These are phyloP conservation scores for Thamnaconus septentrionalis DNA, from an alignment of 2,113 vertebrate genomes.

Conservation along the genomic window DNA sequence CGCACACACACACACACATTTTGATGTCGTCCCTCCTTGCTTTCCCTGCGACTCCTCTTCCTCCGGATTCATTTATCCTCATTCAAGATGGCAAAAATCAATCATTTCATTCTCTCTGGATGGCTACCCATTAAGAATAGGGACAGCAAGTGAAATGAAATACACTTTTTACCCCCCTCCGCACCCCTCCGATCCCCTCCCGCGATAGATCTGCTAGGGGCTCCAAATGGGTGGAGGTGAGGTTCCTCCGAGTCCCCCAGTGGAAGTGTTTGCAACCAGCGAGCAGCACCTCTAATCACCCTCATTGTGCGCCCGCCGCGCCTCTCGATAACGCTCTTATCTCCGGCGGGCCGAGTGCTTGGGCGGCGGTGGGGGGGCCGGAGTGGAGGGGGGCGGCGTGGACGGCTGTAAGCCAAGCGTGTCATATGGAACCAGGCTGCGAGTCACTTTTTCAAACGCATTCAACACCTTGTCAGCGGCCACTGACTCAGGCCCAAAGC, in stretches of 20 bases:
- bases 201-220: constrained; percentile 71
- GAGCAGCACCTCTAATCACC: constrained; percentile 70
- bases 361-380: constrained; percentile 45
- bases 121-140: constrained; percentile 75
- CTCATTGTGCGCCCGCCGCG: constrained; percentile 70
- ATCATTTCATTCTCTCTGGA: constrained; percentile 79
- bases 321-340: constrained; percentile 68
- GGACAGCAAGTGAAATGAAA: constrained; percentile 74
- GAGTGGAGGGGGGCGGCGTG: constrained; percentile 55
- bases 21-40: constrained; percentile 5
- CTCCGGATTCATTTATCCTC: constrained; percentile 72
- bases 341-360: constrained; percentile 56
- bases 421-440: constrained; percentile 56
- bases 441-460: constrained; percentile 52
- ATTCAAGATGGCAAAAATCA: constrained; percentile 79
- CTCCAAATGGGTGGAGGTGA: constrained; percentile 64
- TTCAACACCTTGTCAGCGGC: constrained; percentile 60
- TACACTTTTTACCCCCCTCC: constrained; percentile 70
- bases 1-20: background rate
- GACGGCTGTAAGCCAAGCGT: constrained; percentile 59
- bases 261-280: constrained; percentile 49
- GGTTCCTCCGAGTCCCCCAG: constrained; percentile 70
- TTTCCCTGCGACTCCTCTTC: constrained; percentile 43
- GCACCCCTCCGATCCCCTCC: constrained; percentile 51
- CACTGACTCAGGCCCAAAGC: constrained; percentile 15